Evolutionary conservation across 2,888 invertebrate genomes (phyloP).

Genomic region (Drosophila leonis): DNA sequence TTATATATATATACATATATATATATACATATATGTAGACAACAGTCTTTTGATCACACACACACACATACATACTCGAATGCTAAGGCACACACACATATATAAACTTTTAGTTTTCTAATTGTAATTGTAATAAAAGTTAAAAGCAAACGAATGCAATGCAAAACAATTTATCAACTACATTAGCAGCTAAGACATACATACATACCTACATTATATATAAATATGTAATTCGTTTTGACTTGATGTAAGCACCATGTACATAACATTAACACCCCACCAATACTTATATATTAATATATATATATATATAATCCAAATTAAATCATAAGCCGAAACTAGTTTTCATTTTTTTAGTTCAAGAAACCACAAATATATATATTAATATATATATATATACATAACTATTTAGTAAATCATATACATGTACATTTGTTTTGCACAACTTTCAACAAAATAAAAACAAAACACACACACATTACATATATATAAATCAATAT

Average conservation of each 20-base stretch:
- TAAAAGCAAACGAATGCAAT: constrained; percentile 37
- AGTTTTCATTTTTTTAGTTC: constrained; percentile 50
- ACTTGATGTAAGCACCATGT: constrained; percentile 68
- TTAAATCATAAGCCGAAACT: constrained; percentile 30
- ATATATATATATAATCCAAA: constrained; percentile 33
- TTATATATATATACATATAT: constrained; percentile 12
- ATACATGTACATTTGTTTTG: constrained; percentile 62
- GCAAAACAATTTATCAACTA: constrained; percentile 48
- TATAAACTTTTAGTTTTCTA: constrained; percentile 39
- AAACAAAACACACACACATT: constrained; percentile 1
- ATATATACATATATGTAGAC: neutral
- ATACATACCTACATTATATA: constrained; percentile 21
- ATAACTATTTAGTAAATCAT: constrained; percentile 20
- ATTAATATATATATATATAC: neutral
- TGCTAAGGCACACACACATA: constrained; percentile 11
- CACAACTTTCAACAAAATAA: constrained; percentile 42
- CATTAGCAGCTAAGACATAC: constrained; percentile 30
- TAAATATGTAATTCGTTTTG: constrained; percentile 48
- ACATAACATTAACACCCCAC: constrained; percentile 77
- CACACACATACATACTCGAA: constrained; percentile 28
- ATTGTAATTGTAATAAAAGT: constrained; percentile 23
- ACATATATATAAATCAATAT: neutral
- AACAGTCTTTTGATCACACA: constrained; percentile 5
- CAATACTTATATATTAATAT: constrained; percentile 54
- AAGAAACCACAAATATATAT: constrained; percentile 14